Conservation (phyloP, 2,113 vertebrate species). For the Passer domesticus region DNA sequence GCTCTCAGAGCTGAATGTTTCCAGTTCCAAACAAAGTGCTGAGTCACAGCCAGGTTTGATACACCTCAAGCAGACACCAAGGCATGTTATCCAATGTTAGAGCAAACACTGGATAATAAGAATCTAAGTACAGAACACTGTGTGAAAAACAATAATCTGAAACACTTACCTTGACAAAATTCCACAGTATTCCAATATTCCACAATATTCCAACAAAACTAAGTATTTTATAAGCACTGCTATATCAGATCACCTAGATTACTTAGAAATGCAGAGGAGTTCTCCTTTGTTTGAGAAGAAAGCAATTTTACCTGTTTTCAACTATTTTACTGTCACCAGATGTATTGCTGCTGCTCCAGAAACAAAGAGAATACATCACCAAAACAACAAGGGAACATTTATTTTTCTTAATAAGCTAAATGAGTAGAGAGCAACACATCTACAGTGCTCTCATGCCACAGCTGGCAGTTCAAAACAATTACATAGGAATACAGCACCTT, state of each 20-base stretch:
- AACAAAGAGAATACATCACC: constrained; percentile 7
- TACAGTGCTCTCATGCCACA: not conserved
- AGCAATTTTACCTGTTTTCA: not conserved
- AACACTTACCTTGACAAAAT: not conserved
- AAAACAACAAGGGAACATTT: not conserved
- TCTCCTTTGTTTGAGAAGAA: not conserved
- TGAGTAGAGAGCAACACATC: not conserved
- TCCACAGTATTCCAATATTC: too few relatives aligned
- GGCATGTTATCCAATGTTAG: accelerated
- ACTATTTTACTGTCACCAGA: not conserved
- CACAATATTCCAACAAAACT: not conserved
- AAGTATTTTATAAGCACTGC: not conserved
- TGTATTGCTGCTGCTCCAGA: not conserved
- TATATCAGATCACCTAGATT: not conserved
- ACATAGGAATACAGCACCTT: not conserved
- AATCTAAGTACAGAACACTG: not conserved
- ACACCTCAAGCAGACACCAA: not conserved
- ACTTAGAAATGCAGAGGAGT: not conserved
- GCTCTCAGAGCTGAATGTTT: not conserved
- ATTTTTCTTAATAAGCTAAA: constrained; percentile 17
- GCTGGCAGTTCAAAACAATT: not conserved
- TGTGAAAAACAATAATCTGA: not conserved
- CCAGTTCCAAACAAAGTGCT: not conserved
- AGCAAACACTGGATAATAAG: not conserved
- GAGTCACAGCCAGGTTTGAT: not conserved